Evolutionary conservation across 2,888 invertebrate species (phyloP).

Genomic region (Idaea aversata): DNA sequence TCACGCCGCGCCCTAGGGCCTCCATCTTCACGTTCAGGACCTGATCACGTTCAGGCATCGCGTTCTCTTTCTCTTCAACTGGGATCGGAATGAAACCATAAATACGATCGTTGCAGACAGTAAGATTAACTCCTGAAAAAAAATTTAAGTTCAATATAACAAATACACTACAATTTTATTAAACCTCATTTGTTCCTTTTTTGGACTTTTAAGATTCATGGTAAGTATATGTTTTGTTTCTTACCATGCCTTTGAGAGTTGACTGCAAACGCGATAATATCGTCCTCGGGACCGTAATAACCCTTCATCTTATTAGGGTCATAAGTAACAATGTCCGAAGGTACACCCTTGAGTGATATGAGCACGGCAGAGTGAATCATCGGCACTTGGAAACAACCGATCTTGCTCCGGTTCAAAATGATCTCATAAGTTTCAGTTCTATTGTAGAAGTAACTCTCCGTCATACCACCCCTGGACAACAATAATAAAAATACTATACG

Average conservation of each 20-base stretch:
- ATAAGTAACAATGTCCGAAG: slow-evolving; percentile 87
- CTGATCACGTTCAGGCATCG: slow-evolving; percentile 85
- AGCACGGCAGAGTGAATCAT: slow-evolving; percentile 95
- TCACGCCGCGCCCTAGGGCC: slow-evolving; percentile 82
- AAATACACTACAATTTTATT: background rate
- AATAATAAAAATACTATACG: background rate
- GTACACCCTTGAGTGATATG: slow-evolving; percentile 83
- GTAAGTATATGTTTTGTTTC: background rate
- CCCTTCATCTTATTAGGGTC: slow-evolving; percentile 78
- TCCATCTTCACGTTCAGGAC: slow-evolving; percentile 88
- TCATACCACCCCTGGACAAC: slow-evolving; percentile 86
- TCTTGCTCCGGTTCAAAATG: slow-evolving; percentile 84
- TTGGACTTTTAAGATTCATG: background rate
- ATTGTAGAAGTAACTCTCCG: slow-evolving; percentile 89
- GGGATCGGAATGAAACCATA: slow-evolving; percentile 94
- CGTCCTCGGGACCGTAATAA: slow-evolving; percentile 92
- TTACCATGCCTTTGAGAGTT: slow-evolving; percentile 85
- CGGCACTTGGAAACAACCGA: slow-evolving; percentile 91
- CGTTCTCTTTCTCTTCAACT: slow-evolving; percentile 83
- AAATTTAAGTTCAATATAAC: background rate
- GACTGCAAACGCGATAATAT: slow-evolving; percentile 95
- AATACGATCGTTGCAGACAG: slow-evolving; percentile 85
- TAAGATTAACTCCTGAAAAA: slow-evolving; percentile 18
- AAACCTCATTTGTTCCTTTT: background rate
- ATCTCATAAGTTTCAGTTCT: slow-evolving; percentile 92